Evolutionary conservation across 2,113 vertebrate genomes (phyloP), one percentile per base, ranked within the genome.

Genomic region (Monarcha castaneiventris): DNA sequence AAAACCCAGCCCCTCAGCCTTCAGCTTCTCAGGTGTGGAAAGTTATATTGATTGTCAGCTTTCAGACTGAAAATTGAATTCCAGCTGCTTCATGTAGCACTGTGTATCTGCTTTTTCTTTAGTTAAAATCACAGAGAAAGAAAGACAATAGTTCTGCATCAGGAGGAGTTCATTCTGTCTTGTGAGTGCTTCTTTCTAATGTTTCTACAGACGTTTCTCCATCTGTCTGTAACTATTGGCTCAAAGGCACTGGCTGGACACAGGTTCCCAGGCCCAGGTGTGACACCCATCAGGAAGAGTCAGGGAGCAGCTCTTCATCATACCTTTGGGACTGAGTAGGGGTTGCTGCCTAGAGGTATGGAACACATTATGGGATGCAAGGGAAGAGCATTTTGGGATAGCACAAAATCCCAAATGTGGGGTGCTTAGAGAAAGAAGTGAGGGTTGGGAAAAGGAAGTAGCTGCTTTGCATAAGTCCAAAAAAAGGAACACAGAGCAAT

Each of bases 311-410:
- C 1, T 80, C 18, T 87, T 9, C 33, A 54, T 17, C 26, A 3
- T 6, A 35, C 6, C 18, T 78, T 55, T 67, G 25, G 3, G 61
- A 33, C 22, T 46, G 35, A 61, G 32, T 16, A 14, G 4, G 6
- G 2, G 5, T 35, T 5, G 0, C 11, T 75, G 4, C 14, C 19
- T 49, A 33, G n/a, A 79, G 8, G 3, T 58, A 33, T 4, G 1
- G 22, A 9, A 39, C 4, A n/a, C 14, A 9, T 33, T 32, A 52
- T 16, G 4, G 11, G 9, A 16, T 54, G 2, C 13, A 71, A n/a
- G 10, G 10, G 23, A 54, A 80, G 12, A 39, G 2, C 4, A 21
- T 49, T 59, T 63, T 19, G 43, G 30, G 5, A 49, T 37, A 84
- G 14, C 1, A 6, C 11, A 54, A 63, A 14, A 59, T 29, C 51